Base-by-base conservation (phyloP, 2,797 vertebrate species). In the Microtus agrestis region DNA sequence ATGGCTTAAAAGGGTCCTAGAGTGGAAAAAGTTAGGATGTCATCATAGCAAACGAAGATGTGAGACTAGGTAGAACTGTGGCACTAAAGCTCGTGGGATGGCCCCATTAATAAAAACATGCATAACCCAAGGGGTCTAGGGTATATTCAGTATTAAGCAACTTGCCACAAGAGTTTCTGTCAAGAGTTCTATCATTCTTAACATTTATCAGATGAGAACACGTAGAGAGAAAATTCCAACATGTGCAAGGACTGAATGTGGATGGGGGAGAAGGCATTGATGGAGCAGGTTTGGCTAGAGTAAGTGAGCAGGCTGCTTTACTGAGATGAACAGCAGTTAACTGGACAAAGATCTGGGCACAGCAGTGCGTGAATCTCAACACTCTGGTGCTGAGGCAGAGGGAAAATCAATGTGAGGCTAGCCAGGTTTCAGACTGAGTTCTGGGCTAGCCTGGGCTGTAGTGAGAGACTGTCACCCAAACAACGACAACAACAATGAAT, bases 241-340 rank as follows among this genome's bases (percentile, higher is more conserved):
- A 40, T 40, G 40, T 17, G 61, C 48, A 89, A 76, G 19, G 15
- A 69, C 0, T 11, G 63, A 69, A 43, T 0, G 40, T 37, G 27
- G 21, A 48, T 61, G 31, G 46, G 11, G 11, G 63, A 23, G 74
- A 74, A 34, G 31, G 67, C 56, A 76, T 5, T 4, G n/a, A 76
- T 17, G 15, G 13, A 69, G 46, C 85, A 11, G 61, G 54, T 95
- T 40, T 73, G 71, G 93, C 48, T 25, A 40, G 59, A 92, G 59
- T 67, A 77, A 86, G 77, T 6, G 48, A 11, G 10, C 15, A 71
- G 40, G 31, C 25, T 46, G 51, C 71, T 93, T 69, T 46, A 74
- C 2, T 78, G 67, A 93, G 80, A n/a, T 59, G 9, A 73, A 1
- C 10, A 56, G 84, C 91, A 89, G 54, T 31, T 63, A 23, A 0